Conservation (phyloP, 1,140 invertebrate genomes). For the Centruroides vittatus region DNA sequence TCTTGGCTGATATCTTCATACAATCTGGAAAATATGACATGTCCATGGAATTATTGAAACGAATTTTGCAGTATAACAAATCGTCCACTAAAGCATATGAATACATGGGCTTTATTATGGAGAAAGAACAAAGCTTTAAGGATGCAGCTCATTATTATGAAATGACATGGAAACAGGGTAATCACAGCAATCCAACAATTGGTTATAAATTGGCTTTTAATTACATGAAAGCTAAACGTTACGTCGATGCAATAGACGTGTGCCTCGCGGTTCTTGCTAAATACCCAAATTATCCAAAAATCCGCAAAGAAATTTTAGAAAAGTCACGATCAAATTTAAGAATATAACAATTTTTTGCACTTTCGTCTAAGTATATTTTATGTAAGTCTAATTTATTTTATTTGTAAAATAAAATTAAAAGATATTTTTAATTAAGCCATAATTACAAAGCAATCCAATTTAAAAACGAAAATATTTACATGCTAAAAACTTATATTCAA, state of each 20-base stretch:
- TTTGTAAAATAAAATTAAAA: no score
- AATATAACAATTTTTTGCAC: constrained; percentile 31
- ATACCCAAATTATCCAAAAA: constrained; percentile 77
- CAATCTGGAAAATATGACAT: constrained; percentile 71
- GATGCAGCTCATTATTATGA: constrained; percentile 73
- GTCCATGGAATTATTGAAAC: constrained; percentile 62
- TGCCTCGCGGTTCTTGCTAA: constrained; percentile 50
- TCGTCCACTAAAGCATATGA: constrained; percentile 84
- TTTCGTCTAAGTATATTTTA: no score
- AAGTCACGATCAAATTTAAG: constrained; percentile 76
- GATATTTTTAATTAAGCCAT: no score
- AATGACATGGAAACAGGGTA: constrained; percentile 65
- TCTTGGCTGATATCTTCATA: constrained; percentile 82
- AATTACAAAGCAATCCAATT: no score
- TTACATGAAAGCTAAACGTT: constrained; percentile 77
- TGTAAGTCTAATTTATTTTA: no score
- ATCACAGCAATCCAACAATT: constrained; percentile 60
- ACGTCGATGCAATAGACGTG: constrained; percentile 71
- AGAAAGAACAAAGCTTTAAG: constrained; percentile 82
- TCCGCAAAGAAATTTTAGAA: constrained; percentile 85
- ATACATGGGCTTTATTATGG: constrained; percentile 67
- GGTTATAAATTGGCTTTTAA: constrained; percentile 86
- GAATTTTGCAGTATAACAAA: constrained; percentile 69
- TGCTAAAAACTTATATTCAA: no score
- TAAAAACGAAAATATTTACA: no score